Conservation (phyloP, 2,113 vertebrate genomes). For the Rhodinocichla rosea region DNA sequence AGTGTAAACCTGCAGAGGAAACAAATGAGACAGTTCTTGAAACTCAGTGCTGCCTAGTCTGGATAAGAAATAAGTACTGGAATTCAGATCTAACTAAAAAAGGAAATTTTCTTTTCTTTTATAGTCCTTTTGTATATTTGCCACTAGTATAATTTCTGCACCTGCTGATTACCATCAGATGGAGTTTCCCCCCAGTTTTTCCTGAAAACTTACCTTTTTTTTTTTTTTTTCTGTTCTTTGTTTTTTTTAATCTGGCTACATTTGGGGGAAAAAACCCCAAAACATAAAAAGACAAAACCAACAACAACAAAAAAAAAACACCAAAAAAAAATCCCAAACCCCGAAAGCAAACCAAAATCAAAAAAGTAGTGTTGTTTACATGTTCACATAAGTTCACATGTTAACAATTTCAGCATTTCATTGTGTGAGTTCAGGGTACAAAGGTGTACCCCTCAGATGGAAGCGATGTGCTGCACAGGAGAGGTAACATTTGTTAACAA, state of each 20-base stretch:
- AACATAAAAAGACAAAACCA: neutral
- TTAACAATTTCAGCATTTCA: neutral
- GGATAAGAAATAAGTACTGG: neutral
- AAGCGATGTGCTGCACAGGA: neutral
- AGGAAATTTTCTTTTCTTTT: neutral
- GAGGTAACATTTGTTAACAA: neutral
- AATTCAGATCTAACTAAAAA: neutral
- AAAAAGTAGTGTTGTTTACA: neutral
- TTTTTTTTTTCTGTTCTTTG: neutral
- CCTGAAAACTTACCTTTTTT: neutral
- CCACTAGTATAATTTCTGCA: neutral
- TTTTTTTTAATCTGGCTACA: neutral
- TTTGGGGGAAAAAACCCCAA: neutral
- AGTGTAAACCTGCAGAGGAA: neutral
- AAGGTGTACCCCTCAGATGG: neutral
- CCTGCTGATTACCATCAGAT: neutral
- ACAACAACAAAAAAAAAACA: neutral
- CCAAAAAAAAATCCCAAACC: fast-evolving
- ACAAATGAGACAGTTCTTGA: neutral
- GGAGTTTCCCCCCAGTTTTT: fast-evolving
- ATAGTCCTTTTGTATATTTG: neutral
- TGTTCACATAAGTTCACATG: neutral
- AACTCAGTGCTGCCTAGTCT: neutral
- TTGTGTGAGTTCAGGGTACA: neutral
- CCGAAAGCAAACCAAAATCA: neutral